Evolutionary conservation across 1,140 invertebrate species (phyloP).

Genomic region (Drosophila santomea): DNA sequence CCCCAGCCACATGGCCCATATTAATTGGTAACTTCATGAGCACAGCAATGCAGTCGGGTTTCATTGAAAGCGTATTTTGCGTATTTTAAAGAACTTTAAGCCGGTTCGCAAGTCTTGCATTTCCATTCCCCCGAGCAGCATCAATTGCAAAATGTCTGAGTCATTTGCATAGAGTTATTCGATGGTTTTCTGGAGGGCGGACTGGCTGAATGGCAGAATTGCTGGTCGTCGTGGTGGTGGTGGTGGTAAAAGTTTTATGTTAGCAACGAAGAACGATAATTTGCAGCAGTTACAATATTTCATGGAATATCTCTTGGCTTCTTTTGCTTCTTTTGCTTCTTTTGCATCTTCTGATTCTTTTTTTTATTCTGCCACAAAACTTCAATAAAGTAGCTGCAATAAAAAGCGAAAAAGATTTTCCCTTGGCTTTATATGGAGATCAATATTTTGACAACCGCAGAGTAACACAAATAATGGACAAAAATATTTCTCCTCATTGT

Average conservation of each 20-base stretch:
- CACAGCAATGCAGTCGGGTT: background rate
- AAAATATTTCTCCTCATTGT: constrained; percentile 25
- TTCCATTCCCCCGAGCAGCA: constrained; percentile 43
- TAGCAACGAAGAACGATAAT: constrained; percentile 71
- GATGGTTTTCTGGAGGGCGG: constrained; percentile 9
- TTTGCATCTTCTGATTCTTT: background rate
- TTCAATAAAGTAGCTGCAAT: constrained; percentile 57
- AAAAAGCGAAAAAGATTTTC: constrained; percentile 51
- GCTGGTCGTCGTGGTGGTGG: background rate
- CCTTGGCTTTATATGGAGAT: constrained; percentile 32
- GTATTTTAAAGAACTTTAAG: constrained; percentile 39
- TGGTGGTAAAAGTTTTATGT: constrained; percentile 59
- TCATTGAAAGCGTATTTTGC: constrained; percentile 6
- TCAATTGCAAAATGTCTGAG: constrained; percentile 59
- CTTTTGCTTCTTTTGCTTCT: constrained; percentile 6
- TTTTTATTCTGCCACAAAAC: constrained; percentile 21
- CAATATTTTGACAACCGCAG: constrained; percentile 56
- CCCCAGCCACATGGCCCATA: constrained; percentile 29
- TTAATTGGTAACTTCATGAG: constrained; percentile 31
- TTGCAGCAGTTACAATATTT: constrained; percentile 69
- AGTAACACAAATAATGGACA: constrained; percentile 43
- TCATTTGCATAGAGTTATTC: constrained; percentile 55
- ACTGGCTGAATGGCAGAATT: constrained; percentile 4
- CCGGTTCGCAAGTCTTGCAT: constrained; percentile 26
- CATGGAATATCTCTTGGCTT: constrained; percentile 54